Percentiles rank a stretch among this genome's conserved stretches.
Evolutionary conservation across 2,113 vertebrate genomes (phyloP).

Genomic region (Pitta sordida): DNA sequence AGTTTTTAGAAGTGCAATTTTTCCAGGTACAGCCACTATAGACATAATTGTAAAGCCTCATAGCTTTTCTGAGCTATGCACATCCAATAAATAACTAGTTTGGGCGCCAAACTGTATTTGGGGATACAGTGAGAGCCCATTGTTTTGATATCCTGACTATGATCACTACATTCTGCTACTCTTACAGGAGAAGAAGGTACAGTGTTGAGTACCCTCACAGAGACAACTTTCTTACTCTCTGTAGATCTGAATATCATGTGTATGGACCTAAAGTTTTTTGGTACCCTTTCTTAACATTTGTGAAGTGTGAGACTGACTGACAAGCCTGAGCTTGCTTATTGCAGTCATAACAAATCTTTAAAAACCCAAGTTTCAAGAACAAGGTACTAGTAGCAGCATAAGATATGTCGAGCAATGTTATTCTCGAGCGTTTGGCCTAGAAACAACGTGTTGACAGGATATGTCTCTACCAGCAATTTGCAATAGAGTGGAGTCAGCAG

Average conservation of each 20-base stretch:
- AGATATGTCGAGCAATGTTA: not conserved
- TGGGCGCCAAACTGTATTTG: not conserved
- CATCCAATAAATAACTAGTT: not conserved
- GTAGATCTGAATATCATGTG: not conserved
- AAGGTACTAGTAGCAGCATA: not conserved
- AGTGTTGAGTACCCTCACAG: not conserved
- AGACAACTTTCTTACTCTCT: not conserved
- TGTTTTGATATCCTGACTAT: not conserved
- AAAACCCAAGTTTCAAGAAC: not conserved
- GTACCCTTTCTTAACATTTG: not conserved
- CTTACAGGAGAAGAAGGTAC: not conserved
- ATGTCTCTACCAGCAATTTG: not conserved
- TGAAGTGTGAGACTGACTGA: not conserved
- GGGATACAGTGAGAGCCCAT: not conserved
- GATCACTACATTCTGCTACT: fast-evolving
- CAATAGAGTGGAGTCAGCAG: not conserved
- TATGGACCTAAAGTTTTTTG: not conserved
- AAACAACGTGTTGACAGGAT: not conserved
- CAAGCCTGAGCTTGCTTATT: not conserved
- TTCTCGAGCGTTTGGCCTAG: not conserved
- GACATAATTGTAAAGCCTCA: not conserved
- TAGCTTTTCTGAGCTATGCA: not conserved
- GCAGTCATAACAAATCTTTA: not conserved
- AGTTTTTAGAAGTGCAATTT: not conserved
- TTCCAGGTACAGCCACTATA: not conserved